A percentile compares a stretch with the other conserved stretches of the same genome.
Conservation (phyloP, 2,113 vertebrate species). For the Epinephelus cyanopodus region DNA sequence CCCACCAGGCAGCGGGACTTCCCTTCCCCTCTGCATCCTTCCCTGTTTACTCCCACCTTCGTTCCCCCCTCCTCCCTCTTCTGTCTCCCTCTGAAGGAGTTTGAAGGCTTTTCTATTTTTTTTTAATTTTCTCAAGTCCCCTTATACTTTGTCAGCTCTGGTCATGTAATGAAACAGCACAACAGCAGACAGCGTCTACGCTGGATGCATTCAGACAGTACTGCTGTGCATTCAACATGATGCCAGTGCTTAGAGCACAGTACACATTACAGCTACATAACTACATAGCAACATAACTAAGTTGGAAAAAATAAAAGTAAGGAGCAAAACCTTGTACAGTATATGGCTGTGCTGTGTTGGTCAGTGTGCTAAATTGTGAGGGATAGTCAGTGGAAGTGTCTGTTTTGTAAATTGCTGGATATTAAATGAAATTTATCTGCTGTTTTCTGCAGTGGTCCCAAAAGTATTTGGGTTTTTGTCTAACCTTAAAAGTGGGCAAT, state of each 20-base stretch:
- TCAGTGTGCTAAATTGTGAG: not conserved
- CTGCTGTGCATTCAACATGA: not conserved
- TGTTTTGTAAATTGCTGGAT: not conserved
- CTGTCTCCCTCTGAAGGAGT: not conserved
- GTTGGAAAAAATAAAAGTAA: too few species aligned
- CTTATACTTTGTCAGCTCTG: slow-evolving; percentile 3
- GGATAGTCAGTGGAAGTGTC: not conserved
- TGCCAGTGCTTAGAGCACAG: not conserved
- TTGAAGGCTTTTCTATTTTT: not conserved
- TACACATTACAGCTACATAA: not conserved
- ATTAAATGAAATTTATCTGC: too few species aligned
- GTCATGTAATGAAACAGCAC: not conserved
- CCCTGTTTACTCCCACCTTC: slow-evolving; percentile 19
- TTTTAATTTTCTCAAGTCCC: not conserved
- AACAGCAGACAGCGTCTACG: not conserved
- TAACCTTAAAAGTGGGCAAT: too few species aligned
- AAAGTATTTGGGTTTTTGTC: too few species aligned
- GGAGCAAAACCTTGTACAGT: too few species aligned
- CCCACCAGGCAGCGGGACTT: slow-evolving; percentile 35
- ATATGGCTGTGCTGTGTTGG: too few species aligned
- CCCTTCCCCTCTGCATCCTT: slow-evolving; percentile 52
- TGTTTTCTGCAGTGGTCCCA: too few species aligned
- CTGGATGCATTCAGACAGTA: not conserved
- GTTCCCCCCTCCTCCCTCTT: not conserved
- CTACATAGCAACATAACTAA: too few species aligned